Conservation (phyloP, 2,113 vertebrate genomes). For the Cephalopholis sonnerati region DNA sequence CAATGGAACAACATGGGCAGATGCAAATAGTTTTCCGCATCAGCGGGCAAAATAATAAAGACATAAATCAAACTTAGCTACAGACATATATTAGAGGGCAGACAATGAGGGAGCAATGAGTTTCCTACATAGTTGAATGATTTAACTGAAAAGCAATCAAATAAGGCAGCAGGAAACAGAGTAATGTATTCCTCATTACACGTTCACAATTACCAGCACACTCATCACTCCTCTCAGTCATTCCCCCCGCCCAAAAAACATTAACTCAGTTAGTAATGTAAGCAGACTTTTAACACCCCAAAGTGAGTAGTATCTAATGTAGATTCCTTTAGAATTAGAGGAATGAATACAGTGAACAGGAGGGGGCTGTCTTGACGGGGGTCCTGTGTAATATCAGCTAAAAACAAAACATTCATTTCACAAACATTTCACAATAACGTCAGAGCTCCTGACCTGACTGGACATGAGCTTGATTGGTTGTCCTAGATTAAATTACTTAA, state of each 20-base stretch:
- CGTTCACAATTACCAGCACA: constrained; percentile 70
- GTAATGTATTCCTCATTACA: constrained; percentile 77
- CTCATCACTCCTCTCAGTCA: constrained; percentile 65
- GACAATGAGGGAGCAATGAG: constrained; percentile 66
- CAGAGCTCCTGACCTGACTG: background rate
- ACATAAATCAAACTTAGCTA: constrained; percentile 81
- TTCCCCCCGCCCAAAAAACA: constrained; percentile 25
- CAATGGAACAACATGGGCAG: constrained; percentile 57
- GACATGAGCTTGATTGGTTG: background rate
- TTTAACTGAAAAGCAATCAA: constrained; percentile 77
- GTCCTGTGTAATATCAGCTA: no score
- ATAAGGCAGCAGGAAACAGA: constrained; percentile 74
- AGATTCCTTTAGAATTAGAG: background rate
- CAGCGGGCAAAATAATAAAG: constrained; percentile 79
- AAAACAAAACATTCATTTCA: no score
- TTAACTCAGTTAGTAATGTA: constrained; percentile 45
- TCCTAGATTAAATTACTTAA: background rate
- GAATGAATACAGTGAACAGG: constrained; percentile 1
- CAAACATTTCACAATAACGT: no score
- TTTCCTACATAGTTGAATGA: constrained; percentile 67
- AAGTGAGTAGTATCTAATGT: background rate
- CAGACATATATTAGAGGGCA: constrained; percentile 66
- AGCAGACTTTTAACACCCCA: constrained; percentile 66
- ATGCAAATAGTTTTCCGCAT: constrained; percentile 77
- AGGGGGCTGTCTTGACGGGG: background rate